Base-by-base conservation (phyloP, 2,113 vertebrate species). In the Orthonyx spaldingii region DNA sequence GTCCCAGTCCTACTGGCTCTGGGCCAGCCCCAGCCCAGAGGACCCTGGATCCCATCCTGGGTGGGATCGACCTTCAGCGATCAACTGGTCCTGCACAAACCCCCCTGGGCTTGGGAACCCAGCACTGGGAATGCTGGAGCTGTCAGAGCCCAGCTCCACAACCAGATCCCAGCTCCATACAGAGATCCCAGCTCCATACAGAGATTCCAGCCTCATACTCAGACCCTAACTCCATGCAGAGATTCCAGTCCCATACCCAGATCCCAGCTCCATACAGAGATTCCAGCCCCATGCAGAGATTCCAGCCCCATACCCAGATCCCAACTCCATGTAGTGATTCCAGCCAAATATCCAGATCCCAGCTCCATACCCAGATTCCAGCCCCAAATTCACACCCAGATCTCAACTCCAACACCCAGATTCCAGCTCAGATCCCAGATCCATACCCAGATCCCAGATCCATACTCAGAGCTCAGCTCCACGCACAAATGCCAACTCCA, bases 261-360 rank as follows among this genome's bases (percentile, higher is more conserved):
- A 42, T 28, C 7, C 5, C 47, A 20, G 7, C 24, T 32, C 37
- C 17, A 3, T 6, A 35, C 13, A 18, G 47, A 30, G 76, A 60
- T 21, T 33, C 56, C 26, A 42, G 11, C 37, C 26, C 63, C 10
- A 1, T 2, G 14, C 35, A 7, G 21, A n/a, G 33, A 50, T 14
- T 14, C 32, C 75, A 41, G 13, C 59, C 57, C 50, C 6, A 0
- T 12, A 10, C 10, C 28, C 33, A 16, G 33, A 19, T 14, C 32
- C 49, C 30, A 85, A 7, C 9, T 20, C 35, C 33, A 30, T n/a
- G n/a, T n/a, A n/a, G n/a, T n/a, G n/a, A n/a, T n/a, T n/a, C n/a
- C n/a, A n/a, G n/a, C n/a, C n/a, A n/a, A n/a, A n/a, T 0, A 41
- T 3, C 5, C 8, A 53, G 22, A 72, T 14, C 5, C 5, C 52